Conservation (phyloP, 2,113 vertebrate species). For the Ictalurus furcatus region DNA sequence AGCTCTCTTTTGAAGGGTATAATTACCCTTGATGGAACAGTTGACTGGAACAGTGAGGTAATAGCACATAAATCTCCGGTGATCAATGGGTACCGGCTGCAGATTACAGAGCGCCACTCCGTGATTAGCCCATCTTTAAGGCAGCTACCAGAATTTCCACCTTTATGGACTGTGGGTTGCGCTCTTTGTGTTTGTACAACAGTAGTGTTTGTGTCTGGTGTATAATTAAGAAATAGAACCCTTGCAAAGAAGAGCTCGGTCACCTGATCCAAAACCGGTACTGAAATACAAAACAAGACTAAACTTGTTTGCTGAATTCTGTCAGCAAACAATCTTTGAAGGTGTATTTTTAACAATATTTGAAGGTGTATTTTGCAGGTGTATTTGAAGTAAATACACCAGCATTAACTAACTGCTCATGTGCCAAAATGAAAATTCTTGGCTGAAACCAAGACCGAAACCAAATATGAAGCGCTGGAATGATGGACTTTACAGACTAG, state of each 20-base stretch:
- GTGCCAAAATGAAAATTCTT: neutral
- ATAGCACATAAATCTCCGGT: slow-evolving; percentile 74
- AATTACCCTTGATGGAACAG: slow-evolving; percentile 64
- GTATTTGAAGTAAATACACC: neutral
- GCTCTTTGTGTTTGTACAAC: neutral
- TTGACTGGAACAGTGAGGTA: slow-evolving; percentile 78
- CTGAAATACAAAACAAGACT: slow-evolving; percentile 10
- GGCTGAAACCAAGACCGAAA: neutral
- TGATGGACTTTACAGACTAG: neutral
- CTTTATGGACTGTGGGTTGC: slow-evolving; percentile 26
- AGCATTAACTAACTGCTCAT: neutral
- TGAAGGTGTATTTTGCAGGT: too few relatives aligned
- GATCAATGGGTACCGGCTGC: slow-evolving; percentile 71
- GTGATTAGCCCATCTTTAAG: slow-evolving; percentile 62
- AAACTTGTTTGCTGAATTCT: neutral
- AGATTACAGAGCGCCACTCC: slow-evolving; percentile 72
- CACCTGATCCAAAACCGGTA: neutral
- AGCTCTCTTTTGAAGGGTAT: slow-evolving; percentile 55
- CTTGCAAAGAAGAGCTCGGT: neutral
- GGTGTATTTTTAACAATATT: too few relatives aligned
- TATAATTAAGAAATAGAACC: neutral
- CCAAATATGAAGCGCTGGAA: neutral
- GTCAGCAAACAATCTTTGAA: too few relatives aligned
- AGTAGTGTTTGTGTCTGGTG: neutral
- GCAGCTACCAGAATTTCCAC: slow-evolving; percentile 56